Evolutionary conservation across 2,888 invertebrate species (phyloP).

Genomic region (Exocentrus adspersus): DNA sequence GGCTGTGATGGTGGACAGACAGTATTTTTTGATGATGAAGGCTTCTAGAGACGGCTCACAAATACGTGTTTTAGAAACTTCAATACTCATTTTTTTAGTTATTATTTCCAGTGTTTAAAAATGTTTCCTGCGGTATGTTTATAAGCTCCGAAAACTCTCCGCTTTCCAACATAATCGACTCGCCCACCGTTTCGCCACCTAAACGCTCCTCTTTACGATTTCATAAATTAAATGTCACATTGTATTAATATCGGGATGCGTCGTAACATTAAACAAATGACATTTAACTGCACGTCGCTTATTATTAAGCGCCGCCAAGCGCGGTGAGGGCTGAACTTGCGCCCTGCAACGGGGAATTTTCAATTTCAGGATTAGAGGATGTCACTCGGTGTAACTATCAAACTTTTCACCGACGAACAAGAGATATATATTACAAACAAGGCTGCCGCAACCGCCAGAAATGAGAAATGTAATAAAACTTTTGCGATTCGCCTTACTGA

Average conservation of each 20-base stretch:
- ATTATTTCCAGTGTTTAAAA: too few species aligned
- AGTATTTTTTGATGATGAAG: too few species aligned
- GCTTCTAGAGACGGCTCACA: too few species aligned
- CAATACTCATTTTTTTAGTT: too few species aligned
- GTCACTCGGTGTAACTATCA: conserved; percentile 23
- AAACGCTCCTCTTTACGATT: conserved; percentile 49
- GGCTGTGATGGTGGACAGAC: too few species aligned
- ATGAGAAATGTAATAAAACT: conserved; percentile 22
- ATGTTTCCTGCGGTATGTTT: too few species aligned
- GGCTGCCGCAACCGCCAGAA: neutral
- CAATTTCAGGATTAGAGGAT: conserved; percentile 35
- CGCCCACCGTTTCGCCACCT: conserved; percentile 37
- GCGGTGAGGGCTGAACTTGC: conserved; percentile 33
- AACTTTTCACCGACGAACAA: conserved; percentile 23
- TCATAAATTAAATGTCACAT: conserved; percentile 57
- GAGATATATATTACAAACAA: conserved; percentile 17
- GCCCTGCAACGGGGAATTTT: conserved; percentile 39
- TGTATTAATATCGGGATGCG: conserved; percentile 53
- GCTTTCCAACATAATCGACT: conserved; percentile 15
- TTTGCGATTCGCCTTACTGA: neutral
- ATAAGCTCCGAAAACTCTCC: conserved; percentile 26
- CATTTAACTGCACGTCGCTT: conserved; percentile 53
- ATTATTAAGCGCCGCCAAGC: conserved; percentile 45
- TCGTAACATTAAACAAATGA: conserved; percentile 55
- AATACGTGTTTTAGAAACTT: too few species aligned